Conservation (phyloP, 2,113 vertebrate species). For the Plectropomus leopardus region DNA sequence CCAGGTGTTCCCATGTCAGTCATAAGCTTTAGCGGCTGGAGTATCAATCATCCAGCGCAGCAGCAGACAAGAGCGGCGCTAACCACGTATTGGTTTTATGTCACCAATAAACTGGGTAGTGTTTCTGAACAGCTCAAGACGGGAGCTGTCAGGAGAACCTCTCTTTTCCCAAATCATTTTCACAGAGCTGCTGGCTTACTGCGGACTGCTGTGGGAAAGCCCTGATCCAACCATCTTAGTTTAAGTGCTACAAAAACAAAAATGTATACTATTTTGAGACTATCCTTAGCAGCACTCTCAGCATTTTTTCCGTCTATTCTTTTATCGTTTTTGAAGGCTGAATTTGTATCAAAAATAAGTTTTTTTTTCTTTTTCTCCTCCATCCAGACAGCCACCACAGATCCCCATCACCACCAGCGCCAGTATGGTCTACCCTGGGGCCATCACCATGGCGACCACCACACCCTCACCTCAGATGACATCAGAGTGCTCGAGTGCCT, state of each 20-base stretch:
- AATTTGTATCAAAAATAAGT: background rate
- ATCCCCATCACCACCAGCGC: conserved; percentile 96
- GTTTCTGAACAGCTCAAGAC: conserved; percentile 75
- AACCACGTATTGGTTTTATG: conserved; percentile 80
- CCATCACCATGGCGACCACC: conserved; percentile 96
- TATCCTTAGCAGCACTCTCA: background rate
- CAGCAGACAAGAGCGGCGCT: conserved; percentile 72
- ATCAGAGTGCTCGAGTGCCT: conserved; percentile 98
- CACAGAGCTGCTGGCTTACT: conserved; percentile 72
- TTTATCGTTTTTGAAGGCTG: conserved; percentile 6
- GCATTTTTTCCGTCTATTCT: conserved; percentile 42
- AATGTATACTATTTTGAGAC: background rate
- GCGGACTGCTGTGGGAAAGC: conserved; percentile 50
- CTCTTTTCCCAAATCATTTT: conserved; percentile 81
- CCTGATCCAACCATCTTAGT: conserved; percentile 51
- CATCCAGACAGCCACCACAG: conserved; percentile 96
- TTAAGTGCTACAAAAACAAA: conserved; percentile 44
- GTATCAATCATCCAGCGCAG: conserved; percentile 78
- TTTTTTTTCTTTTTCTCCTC: conserved; percentile 19
- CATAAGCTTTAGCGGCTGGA: conserved; percentile 76
- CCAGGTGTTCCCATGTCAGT: conserved; percentile 85
- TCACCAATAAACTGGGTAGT: conserved; percentile 78
- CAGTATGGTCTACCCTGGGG: conserved; percentile 96
- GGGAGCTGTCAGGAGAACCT: conserved; percentile 73
- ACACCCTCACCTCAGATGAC: conserved; percentile 99